Percentiles rank a stretch among this genome's conserved stretches.
These are phyloP conservation scores for Drosophila longiperda DNA, from an alignment of 2,888 invertebrate species.

Conservation along the genomic window DNA sequence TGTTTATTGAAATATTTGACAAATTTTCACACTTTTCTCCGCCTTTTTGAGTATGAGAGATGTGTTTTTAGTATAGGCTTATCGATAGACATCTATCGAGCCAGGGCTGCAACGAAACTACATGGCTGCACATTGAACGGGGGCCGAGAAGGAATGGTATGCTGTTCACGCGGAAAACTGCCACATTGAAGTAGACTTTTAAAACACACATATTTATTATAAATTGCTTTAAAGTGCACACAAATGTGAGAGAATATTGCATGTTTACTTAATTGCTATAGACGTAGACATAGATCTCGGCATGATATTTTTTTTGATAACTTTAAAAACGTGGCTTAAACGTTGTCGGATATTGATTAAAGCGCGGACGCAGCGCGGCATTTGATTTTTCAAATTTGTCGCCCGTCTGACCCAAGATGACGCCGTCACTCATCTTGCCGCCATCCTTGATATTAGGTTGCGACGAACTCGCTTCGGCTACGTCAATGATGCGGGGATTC, in stretches of 20 bases:
- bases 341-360: conserved; percentile 82
- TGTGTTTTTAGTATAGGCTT: conserved; percentile 31
- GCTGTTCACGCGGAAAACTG: neutral
- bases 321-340: conserved; percentile 83
- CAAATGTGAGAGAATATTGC: conserved; percentile 35
- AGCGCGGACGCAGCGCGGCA: conserved; percentile 82
- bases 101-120: conserved; percentile 26
- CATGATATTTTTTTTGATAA: conserved; percentile 12
- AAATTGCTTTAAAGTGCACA: conserved; percentile 54
- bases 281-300: conserved; percentile 64
- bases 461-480: conserved; percentile 86
- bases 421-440: conserved; percentile 79
- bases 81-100: conserved; percentile 40
- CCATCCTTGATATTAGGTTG: conserved; percentile 55
- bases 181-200: neutral
- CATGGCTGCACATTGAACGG: neutral
- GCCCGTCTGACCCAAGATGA: conserved; percentile 81
- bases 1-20: conserved; percentile 43
- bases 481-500: conserved; percentile 87
- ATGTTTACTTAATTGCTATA: conserved; percentile 31
- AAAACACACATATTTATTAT: conserved; percentile 24
- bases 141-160: neutral
- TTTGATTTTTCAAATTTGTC: conserved; percentile 82
- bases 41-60: conserved; percentile 51
- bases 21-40: conserved; percentile 62